Percentiles rank a stretch among this genome's conserved stretches.
Conservation (phyloP, 1,140 invertebrate species). For the Habropoda laboriosa region DNA sequence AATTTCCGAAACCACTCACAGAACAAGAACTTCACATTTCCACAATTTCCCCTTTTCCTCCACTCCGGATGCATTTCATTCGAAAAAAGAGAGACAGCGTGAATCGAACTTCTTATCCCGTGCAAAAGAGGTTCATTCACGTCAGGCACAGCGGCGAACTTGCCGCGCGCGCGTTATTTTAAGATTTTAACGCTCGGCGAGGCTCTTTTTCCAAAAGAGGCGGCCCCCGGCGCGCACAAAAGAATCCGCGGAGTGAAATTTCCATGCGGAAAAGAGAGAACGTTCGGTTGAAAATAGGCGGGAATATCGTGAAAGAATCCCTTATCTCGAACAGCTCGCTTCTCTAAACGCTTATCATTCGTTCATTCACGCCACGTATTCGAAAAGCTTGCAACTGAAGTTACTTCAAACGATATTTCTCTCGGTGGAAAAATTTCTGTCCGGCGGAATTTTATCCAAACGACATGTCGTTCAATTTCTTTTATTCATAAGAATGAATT, state of each 20-base stretch:
- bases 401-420: background rate
- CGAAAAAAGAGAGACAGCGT: background rate
- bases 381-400: background rate
- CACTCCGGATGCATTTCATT: background rate
- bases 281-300: background rate
- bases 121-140: background rate
- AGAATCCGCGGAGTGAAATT: background rate
- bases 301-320: slow-evolving; percentile 2
- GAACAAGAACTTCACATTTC: too few species aligned
- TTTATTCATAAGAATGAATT: too few species aligned
- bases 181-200: background rate
- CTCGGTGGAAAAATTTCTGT: background rate
- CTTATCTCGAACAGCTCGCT: background rate
- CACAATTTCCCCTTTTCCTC: background rate
- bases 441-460: background rate
- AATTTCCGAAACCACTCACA: too few species aligned
- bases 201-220: background rate
- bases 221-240: background rate
- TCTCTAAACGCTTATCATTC: slow-evolving; percentile 5
- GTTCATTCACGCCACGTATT: too few species aligned
- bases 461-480: background rate
- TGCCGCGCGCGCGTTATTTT: background rate
- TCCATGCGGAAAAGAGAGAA: slow-evolving; percentile 3
- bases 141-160: background rate
- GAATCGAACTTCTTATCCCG: background rate